Conservation (phyloP, 2,113 vertebrate genomes). For the Pelodiscus sinensis region DNA sequence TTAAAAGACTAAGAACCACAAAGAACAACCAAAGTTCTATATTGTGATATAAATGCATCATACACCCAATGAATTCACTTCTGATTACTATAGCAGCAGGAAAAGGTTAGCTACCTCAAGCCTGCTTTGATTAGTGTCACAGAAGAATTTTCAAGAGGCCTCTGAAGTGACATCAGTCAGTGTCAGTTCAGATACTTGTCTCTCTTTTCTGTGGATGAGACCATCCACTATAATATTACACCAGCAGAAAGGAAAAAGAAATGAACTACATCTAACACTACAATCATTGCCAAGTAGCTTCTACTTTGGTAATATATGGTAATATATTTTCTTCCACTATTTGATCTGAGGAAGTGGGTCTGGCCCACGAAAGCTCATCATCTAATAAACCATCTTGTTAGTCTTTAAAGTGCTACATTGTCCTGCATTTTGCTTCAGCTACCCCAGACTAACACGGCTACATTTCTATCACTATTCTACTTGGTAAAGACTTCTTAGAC, state of each 20-base stretch:
- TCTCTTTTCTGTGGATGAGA: conserved; percentile 1
- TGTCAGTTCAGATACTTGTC: conserved; percentile 15
- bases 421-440: no score
- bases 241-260: background rate
- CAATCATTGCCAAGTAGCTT: background rate
- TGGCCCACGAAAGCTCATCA: no score
- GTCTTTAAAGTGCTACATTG: no score
- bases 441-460: no score
- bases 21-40: background rate
- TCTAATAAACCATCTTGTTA: no score
- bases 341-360: no score
- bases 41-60: background rate
- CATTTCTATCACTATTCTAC: no score
- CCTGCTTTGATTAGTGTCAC: background rate
- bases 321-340: no score
- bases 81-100: conserved; percentile 1
- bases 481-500: background rate
- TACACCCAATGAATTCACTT: background rate
- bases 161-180: conserved; percentile 18
- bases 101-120: background rate
- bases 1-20: background rate
- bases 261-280: conserved; percentile 12
- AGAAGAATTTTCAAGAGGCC: conserved; percentile 36
- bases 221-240: background rate
- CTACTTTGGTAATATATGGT: no score